Evolutionary conservation across 2,888 invertebrate genomes (phyloP).

Genomic region (Selenia dentaria): DNA sequence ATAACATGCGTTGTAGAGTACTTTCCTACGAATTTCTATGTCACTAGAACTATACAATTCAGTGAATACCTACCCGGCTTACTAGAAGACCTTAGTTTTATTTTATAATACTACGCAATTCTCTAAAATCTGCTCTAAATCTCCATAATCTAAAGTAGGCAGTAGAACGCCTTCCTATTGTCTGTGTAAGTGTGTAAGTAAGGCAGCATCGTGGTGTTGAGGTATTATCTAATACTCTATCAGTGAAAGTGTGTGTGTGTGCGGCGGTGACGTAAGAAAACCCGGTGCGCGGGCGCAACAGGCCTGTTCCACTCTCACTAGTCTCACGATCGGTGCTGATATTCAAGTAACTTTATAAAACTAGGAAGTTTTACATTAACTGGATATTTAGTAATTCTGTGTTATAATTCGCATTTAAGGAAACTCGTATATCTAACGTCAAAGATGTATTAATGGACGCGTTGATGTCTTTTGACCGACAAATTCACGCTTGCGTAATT

Average conservation of each 20-base stretch:
- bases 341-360: slow-evolving; percentile 57
- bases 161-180: slow-evolving; percentile 71
- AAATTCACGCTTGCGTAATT: slow-evolving; percentile 27
- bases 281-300: slow-evolving; percentile 47
- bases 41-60: no score
- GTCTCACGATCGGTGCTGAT: slow-evolving; percentile 43
- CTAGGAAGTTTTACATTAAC: slow-evolving; percentile 66
- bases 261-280: slow-evolving; percentile 68
- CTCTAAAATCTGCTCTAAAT: slow-evolving; percentile 23
- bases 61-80: no score
- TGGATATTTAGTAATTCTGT: slow-evolving; percentile 53
- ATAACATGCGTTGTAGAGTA: no score
- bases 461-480: slow-evolving; percentile 54
- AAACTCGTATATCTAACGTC: slow-evolving; percentile 6
- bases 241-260: slow-evolving; percentile 81
- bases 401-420: slow-evolving; percentile 31
- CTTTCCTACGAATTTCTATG: no score
- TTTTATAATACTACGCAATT: no score
- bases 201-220: slow-evolving; percentile 71
- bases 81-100: no score
- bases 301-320: slow-evolving; percentile 67
- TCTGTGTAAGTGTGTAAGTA: slow-evolving; percentile 77
- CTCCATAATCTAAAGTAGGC: slow-evolving; percentile 41
- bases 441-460: slow-evolving; percentile 33
- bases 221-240: slow-evolving; percentile 82